phyloP scores from a whole-genome alignment of 2,113 vertebrate species.

The Percina caprodes region DNA sequence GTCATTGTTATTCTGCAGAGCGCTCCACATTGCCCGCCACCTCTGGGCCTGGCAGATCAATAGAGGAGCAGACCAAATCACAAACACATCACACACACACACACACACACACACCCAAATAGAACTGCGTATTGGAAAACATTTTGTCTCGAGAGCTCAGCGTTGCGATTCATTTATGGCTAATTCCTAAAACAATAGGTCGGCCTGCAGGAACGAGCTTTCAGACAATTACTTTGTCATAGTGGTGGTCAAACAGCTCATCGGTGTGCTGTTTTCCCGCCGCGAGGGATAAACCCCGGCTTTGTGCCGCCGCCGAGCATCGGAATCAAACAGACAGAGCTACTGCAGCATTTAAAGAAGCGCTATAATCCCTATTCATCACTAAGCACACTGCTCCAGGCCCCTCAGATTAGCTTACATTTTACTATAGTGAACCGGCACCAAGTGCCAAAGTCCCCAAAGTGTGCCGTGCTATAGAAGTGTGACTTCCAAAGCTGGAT shows the following conservation, averaged over 20 bases:
- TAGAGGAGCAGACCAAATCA: conserved; percentile 57
- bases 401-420: conserved; percentile 47
- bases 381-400: conserved; percentile 51
- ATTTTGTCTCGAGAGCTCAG: conserved; percentile 37
- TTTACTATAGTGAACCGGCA: conserved; percentile 40
- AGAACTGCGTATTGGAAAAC: conserved; percentile 62
- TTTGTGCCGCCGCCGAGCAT: conserved; percentile 59
- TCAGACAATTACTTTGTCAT: conserved; percentile 39
- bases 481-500: conserved; percentile 41
- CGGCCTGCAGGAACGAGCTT: conserved; percentile 32
- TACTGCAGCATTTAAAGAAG: conserved; percentile 64
- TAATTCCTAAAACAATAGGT: conserved; percentile 66
- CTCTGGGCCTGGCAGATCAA: conserved; percentile 63
- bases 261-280: conserved; percentile 39
- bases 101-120: conserved; percentile 17
- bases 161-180: conserved; percentile 58
- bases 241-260: conserved; percentile 55
- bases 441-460: conserved; percentile 12
- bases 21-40: conserved; percentile 41
- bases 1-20: conserved; percentile 69
- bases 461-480: background rate
- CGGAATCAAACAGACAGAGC: conserved; percentile 61
- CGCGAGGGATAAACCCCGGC: conserved; percentile 48
- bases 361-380: conserved; percentile 66
- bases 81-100: conserved; percentile 34